Evolutionary conservation across 1,140 invertebrate species (phyloP).

Genomic region (Harpegnathos saltator): DNA sequence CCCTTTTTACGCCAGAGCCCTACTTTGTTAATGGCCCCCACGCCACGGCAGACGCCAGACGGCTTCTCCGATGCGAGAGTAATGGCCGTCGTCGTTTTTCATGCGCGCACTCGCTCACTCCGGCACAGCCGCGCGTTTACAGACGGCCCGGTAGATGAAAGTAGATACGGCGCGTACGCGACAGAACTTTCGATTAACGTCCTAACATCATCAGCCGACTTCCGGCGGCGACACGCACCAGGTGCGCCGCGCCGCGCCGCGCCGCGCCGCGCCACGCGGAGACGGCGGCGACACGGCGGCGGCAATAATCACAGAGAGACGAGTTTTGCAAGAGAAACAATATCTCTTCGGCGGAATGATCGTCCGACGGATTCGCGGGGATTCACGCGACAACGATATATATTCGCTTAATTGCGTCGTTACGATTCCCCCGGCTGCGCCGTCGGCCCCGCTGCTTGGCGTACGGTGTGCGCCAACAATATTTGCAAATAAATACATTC

Average conservation of each 20-base stretch:
- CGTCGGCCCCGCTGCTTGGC: slow-evolving; percentile 20
- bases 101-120: slow-evolving; percentile 11
- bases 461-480: slow-evolving; percentile 42
- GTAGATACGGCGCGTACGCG: slow-evolving; percentile 46
- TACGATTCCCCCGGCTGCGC: slow-evolving; percentile 19
- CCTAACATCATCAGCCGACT: slow-evolving; percentile 36
- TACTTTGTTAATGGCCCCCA: slow-evolving; percentile 75
- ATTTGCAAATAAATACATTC: slow-evolving; percentile 61
- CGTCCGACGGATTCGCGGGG: slow-evolving; percentile 2
- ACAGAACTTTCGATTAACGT: slow-evolving; percentile 56
- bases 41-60: slow-evolving; percentile 66
- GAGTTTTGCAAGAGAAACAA: slow-evolving; percentile 10
- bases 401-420: slow-evolving; percentile 62
- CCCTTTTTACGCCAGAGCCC: slow-evolving; percentile 74
- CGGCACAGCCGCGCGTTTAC: slow-evolving; percentile 32
- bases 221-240: slow-evolving; percentile 48
- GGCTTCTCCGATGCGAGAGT: slow-evolving; percentile 70
- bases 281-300: neutral
- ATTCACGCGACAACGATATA: neutral
- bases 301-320: slow-evolving; percentile 24
- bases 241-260: slow-evolving; percentile 11
- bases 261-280: too few species aligned
- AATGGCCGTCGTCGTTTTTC: slow-evolving; percentile 71
- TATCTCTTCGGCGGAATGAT: slow-evolving; percentile 6
- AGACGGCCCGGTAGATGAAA: slow-evolving; percentile 45